phyloP scores from a whole-genome alignment of 2,888 invertebrate species.

The Entomobrya proxima region DNA sequence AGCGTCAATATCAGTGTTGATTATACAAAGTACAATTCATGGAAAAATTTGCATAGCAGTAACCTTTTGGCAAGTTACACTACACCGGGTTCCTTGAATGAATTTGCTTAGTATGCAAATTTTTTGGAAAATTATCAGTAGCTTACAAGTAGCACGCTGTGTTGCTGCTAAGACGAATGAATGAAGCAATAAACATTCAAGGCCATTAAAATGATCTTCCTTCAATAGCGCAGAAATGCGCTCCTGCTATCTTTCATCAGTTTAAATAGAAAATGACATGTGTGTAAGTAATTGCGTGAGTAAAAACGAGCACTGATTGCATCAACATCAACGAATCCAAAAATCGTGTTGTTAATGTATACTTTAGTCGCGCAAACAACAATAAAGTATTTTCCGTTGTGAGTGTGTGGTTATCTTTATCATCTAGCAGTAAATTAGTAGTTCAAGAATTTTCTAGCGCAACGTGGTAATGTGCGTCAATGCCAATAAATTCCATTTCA shows the following conservation, averaged over 20 bases:
- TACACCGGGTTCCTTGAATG: neutral
- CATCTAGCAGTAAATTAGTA: neutral
- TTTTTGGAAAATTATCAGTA: neutral
- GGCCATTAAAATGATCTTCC: neutral
- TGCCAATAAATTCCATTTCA: slow-evolving; percentile 11
- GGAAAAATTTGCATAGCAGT: too few relatives aligned
- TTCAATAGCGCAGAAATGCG: neutral
- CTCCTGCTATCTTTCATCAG: neutral
- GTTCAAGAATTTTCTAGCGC: neutral
- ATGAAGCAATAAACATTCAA: slow-evolving; percentile 28
- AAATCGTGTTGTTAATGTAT: neutral
- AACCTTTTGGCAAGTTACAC: neutral
- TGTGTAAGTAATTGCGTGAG: neutral
- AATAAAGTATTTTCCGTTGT: neutral
- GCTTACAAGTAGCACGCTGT: neutral
- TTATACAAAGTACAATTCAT: too few relatives aligned
- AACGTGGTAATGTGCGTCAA: neutral
- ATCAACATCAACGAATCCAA: neutral
- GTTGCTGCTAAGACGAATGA: neutral
- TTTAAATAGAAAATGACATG: neutral
- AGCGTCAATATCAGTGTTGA: too few relatives aligned
- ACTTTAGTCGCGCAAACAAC: neutral
- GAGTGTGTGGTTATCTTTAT: neutral
- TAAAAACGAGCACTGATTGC: neutral
- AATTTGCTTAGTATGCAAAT: neutral